Evolutionary conservation across 2,888 invertebrate species (phyloP).

Genomic region (Drosophila siamana): DNA sequence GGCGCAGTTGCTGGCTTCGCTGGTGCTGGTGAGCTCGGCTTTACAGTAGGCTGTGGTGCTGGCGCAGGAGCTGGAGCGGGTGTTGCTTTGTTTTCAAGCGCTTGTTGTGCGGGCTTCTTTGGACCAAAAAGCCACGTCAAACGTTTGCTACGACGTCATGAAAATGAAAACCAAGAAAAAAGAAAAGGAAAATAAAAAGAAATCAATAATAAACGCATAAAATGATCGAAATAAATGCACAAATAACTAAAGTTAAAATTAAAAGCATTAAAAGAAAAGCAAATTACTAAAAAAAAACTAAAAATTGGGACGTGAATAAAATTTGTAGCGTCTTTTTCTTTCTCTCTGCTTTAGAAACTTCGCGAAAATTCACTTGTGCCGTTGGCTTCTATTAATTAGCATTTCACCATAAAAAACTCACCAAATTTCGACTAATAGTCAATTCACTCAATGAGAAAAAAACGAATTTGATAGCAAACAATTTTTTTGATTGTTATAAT

Average conservation of each 20-base stretch:
- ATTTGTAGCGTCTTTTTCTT: slow-evolving; percentile 12
- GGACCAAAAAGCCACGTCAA: slow-evolving; percentile 84
- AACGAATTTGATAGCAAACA: neutral
- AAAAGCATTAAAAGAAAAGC: neutral
- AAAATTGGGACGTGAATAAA: neutral
- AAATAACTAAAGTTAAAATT: slow-evolving; percentile 21
- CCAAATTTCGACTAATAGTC: neutral
- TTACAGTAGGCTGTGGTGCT: slow-evolving; percentile 19
- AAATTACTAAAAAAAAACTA: slow-evolving; percentile 22
- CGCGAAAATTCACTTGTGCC: slow-evolving; percentile 21
- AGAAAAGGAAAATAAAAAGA: slow-evolving; percentile 49
- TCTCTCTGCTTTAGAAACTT: slow-evolving; percentile 14
- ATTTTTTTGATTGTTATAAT: slow-evolving; percentile 20
- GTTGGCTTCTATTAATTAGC: neutral
- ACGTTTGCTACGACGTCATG: slow-evolving; percentile 83
- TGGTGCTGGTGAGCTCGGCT: slow-evolving; percentile 41
- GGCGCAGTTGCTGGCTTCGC: slow-evolving; percentile 37
- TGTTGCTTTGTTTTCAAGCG: slow-evolving; percentile 73
- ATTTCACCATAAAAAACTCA: neutral
- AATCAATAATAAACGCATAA: slow-evolving; percentile 21
- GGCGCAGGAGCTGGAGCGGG: slow-evolving; percentile 22
- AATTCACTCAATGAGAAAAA: slow-evolving; percentile 31
- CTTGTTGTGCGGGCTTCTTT: slow-evolving; percentile 77
- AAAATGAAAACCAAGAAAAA: slow-evolving; percentile 56
- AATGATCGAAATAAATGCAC: slow-evolving; percentile 1